Base-by-base conservation (phyloP, 1,140 invertebrate species). In the Bombyx mandarina region DNA sequence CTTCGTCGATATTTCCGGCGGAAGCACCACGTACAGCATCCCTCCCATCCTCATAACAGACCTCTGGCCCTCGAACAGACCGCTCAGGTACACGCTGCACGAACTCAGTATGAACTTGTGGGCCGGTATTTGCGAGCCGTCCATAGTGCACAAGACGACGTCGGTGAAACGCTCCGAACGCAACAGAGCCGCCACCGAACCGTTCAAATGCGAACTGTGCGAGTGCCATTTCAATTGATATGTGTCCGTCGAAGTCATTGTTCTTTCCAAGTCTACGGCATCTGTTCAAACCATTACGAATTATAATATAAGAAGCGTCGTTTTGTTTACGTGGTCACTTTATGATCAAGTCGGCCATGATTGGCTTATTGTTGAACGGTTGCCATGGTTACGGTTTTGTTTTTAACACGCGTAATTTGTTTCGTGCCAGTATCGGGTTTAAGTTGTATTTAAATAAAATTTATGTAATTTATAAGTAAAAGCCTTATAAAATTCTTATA, bases 221-320 rank as follows among this genome's bases (percentile, higher is more conserved):
- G 94, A 95, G 77, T 94, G 93, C 94, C 94, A 95, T 89, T 95
- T 95, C 12, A 96, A 88, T 82, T 95, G 94, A 79, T 95, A 95
- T 68, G 94, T 95, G 76, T 95, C 94, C 65, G 92, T 80, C 47
- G 84, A 85, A 59, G 82, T 87, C 84, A 85, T 87, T 66, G 64
- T 75, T 59, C 45, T 12, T 22, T 42, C 7, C 35, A 10, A n/a
- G 35, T 51, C 22, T 55, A 51, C 57, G 57, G 52, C 49, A 65
- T 64, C 67, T 70, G 57, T 43, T 52, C 60, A 49, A 6, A 54
- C 26, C 26, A 26, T 50, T 18, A 50, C 26, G 18, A 26, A 51
- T 8, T 26, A 26, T 51, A 35, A 35, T 18, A 35, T 51, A 8
- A 35, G 6, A 26, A n/a, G 26, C 22, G 0, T 10, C 22, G 42